Percentiles rank a stretch among this genome's conserved stretches.
phyloP scores from a whole-genome alignment of 2,888 invertebrate species.

The Pristionchus arcanus region DNA sequence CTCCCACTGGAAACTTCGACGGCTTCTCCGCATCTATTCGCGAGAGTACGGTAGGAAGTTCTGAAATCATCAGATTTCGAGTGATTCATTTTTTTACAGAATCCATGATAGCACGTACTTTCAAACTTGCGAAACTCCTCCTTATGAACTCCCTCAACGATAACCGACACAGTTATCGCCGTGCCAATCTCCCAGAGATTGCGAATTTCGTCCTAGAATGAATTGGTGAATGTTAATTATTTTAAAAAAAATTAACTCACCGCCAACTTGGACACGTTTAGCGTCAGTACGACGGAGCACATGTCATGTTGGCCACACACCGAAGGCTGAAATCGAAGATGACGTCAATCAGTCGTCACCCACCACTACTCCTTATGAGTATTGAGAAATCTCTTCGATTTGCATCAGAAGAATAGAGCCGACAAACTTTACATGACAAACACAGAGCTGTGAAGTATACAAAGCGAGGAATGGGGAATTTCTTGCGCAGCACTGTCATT shows the following conservation, averaged over 20 bases:
- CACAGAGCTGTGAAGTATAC: no score
- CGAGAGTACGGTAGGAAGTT: neutral
- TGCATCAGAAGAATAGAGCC: no score
- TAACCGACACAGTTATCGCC: neutral
- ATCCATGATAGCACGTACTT: neutral
- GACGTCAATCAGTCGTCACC: neutral
- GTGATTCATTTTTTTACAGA: neutral
- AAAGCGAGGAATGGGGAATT: no score
- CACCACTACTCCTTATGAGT: no score
- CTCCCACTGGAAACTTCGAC: constrained; percentile 6
- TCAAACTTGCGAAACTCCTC: neutral
- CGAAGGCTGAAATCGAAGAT: neutral
- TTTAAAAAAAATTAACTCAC: neutral
- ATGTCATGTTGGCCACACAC: neutral
- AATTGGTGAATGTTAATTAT: neutral
- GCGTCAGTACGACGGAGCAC: neutral
- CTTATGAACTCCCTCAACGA: neutral
- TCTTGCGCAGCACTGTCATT: no score
- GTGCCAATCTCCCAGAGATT: neutral
- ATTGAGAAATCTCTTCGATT: no score
- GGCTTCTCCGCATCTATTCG: neutral
- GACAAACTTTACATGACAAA: no score
- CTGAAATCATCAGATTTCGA: neutral
- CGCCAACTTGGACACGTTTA: neutral
- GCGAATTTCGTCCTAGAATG: neutral